Evolutionary conservation across 2,797 vertebrate species (phyloP).

Genomic region (Microctenopoma stevenorrisi): DNA sequence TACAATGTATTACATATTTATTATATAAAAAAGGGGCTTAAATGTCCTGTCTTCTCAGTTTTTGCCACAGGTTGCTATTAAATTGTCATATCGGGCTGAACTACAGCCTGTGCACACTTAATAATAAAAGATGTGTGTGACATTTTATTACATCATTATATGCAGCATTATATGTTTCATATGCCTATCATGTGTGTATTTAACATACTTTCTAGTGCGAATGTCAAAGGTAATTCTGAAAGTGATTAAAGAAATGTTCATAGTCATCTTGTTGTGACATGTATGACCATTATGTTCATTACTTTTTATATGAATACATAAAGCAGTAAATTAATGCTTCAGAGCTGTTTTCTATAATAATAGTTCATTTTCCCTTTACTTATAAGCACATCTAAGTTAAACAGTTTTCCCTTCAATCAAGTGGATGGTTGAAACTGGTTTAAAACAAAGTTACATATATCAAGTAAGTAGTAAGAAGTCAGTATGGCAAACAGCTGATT

Average conservation of each 20-base stretch:
- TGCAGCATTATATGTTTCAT: conserved; percentile 2
- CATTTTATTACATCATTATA: background rate
- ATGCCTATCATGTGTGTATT: background rate
- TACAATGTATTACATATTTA: conserved; percentile 3
- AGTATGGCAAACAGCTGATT: conserved; percentile 60
- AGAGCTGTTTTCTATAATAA: background rate
- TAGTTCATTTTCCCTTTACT: background rate
- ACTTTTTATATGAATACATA: background rate
- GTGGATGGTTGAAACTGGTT: conserved; percentile 1
- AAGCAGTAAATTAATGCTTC: background rate
- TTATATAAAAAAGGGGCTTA: conserved; percentile 7
- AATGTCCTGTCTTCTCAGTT: conserved; percentile 10
- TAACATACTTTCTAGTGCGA: background rate
- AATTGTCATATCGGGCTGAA: conserved; percentile 17
- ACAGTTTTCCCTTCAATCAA: background rate
- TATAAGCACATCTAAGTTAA: background rate
- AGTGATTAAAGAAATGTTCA: background rate
- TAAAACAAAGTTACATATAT: conserved; percentile 11
- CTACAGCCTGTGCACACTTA: conserved; percentile 5
- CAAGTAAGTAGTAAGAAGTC: no score
- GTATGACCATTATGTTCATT: no score
- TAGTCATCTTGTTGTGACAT: no score
- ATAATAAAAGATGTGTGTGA: conserved; percentile 25
- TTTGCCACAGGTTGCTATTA: background rate
- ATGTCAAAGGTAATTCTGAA: background rate